phyloP scores from a whole-genome alignment of 2,113 vertebrate species.

The Rhea pennata region DNA sequence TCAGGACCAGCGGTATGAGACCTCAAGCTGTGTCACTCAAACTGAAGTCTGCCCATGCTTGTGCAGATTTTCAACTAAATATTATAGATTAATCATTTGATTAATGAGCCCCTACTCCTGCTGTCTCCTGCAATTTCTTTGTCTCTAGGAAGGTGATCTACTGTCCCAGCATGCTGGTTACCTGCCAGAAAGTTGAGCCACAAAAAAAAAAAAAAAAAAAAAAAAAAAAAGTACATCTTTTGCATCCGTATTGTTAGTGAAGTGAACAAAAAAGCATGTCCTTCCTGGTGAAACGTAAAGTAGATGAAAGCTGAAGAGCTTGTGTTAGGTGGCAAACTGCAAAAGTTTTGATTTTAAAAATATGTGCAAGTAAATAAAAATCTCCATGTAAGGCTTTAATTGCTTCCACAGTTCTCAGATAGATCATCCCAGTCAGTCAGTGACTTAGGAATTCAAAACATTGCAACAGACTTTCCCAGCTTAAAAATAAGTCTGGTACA shows the following conservation, averaged over 20 bases:
- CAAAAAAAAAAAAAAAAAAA: neutral
- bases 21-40: neutral
- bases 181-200: neutral
- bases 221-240: neutral
- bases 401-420: neutral
- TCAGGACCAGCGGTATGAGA: neutral
- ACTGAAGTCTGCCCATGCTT: neutral
- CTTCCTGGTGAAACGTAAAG: neutral
- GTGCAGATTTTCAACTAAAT: neutral
- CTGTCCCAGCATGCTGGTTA: neutral
- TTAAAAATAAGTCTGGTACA: constrained; percentile 45
- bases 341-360: neutral
- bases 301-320: neutral
- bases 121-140: neutral
- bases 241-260: neutral
- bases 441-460: constrained; percentile 55
- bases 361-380: neutral
- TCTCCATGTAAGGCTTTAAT: constrained; percentile 55
- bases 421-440: neutral
- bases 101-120: neutral
- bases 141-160: neutral
- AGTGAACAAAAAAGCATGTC: neutral
- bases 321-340: neutral
- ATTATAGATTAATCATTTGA: neutral
- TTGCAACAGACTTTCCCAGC: constrained; percentile 49